phyloP scores from a whole-genome alignment of 2,888 invertebrate genomes.

The Drosophila flavopinicola region DNA sequence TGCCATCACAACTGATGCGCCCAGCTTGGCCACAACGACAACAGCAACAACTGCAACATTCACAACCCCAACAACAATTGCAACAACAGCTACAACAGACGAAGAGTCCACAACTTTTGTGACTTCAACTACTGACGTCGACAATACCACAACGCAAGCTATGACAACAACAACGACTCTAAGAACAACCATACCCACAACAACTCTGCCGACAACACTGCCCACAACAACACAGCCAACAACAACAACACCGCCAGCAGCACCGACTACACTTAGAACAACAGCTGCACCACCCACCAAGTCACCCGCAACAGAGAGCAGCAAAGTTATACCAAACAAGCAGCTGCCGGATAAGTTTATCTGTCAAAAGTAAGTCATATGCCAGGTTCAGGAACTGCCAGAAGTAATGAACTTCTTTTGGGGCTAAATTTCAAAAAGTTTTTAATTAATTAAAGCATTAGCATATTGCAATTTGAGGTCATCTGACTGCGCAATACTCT shows the following conservation, averaged over 20 bases:
- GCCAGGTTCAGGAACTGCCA: background rate
- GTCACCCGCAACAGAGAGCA: constrained; percentile 7
- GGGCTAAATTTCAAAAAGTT: background rate
- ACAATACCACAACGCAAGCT: constrained; percentile 11
- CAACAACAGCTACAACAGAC: constrained; percentile 22
- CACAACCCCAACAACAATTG: constrained; percentile 3
- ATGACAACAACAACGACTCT: constrained; percentile 5
- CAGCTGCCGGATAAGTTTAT: constrained; percentile 71
- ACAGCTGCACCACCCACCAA: constrained; percentile 3
- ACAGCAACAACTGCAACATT: constrained; percentile 2
- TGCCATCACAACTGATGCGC: constrained; percentile 29
- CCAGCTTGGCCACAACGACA: constrained; percentile 7
- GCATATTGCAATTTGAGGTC: too few relatives aligned
- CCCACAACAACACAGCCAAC: background rate
- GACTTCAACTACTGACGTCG: constrained; percentile 5
- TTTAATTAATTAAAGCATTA: background rate
- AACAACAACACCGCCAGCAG: background rate
- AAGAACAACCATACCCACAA: background rate
- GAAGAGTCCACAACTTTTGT: constrained; percentile 16
- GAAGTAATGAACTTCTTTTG: too few relatives aligned
- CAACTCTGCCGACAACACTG: constrained; percentile 6
- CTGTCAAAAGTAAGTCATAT: constrained; percentile 70
- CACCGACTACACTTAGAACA: constrained; percentile 1
- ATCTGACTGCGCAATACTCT: too few relatives aligned
- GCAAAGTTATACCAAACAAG: constrained; percentile 6